phyloP scores from a whole-genome alignment of 1,140 invertebrate species.

The Linepithema humile region DNA sequence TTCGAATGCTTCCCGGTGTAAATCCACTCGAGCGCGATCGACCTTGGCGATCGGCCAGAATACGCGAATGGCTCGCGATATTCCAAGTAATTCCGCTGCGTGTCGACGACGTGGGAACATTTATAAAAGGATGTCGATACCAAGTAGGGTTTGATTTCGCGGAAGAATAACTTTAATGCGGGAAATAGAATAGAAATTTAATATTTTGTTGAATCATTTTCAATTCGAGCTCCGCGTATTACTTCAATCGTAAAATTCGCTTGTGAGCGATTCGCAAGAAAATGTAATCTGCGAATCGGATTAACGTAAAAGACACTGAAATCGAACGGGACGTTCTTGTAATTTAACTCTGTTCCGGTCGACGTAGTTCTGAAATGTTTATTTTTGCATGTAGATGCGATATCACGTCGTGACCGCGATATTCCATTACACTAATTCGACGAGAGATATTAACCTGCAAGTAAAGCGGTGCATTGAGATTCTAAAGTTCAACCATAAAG shows the following conservation, averaged over 20 bases:
- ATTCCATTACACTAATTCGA: conserved; percentile 45
- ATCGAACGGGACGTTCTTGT: conserved; percentile 3
- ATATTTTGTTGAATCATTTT: conserved; percentile 39
- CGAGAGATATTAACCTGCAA: conserved; percentile 22
- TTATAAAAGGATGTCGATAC: conserved; percentile 57
- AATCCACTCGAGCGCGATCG: conserved; percentile 55
- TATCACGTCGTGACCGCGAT: conserved; percentile 20
- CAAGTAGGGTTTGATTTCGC: conserved; percentile 55
- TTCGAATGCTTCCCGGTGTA: conserved; percentile 36
- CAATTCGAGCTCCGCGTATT: conserved; percentile 13
- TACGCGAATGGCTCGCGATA: conserved; percentile 56
- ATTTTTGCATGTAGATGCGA: conserved; percentile 21
- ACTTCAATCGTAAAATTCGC: conserved; percentile 24
- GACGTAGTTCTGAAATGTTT: conserved; percentile 4
- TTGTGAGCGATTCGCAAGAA: conserved; percentile 2
- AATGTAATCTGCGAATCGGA: conserved; percentile 33
- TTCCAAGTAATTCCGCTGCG: conserved; percentile 45
- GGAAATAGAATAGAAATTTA: conserved; percentile 54
- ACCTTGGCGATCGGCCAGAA: conserved; percentile 59
- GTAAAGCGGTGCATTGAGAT: conserved; percentile 31
- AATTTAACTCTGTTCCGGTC: conserved; percentile 9
- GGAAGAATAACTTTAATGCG: conserved; percentile 50
- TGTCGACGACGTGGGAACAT: conserved; percentile 51
- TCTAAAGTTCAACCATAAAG: conserved; percentile 26
- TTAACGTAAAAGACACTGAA: conserved; percentile 15